Base-by-base conservation (phyloP, 2,888 invertebrate species). In the Sarcophaga rosellei region DNA sequence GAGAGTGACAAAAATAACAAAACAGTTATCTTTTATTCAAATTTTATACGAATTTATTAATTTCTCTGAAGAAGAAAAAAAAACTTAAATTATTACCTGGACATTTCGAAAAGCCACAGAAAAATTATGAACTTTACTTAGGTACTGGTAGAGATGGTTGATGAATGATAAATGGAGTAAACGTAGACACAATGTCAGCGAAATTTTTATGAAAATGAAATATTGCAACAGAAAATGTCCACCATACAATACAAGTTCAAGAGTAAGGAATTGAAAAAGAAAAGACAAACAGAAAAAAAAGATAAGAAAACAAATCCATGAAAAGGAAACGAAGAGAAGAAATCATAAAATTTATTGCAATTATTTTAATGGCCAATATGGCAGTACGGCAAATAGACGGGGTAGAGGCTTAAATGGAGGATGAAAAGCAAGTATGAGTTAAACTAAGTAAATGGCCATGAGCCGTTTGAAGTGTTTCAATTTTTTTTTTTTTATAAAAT, bases 181-280 rank as follows among this genome's bases (percentile, higher is more conserved):
- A 53, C 12, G 53, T 53, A 53, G 81, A 78, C 81, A 75, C 45
- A 81, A 73, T 79, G 81, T 75, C 85, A 85, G 85, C 85, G 78
- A 74, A 35, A 35, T 35, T 35, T 35, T 85, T 77, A 78, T 59
- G 45, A 75, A 70, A 75, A 70, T 70, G 63, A 59, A 63, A 70
- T 47, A 47, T 47, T 23, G 35, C 62, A 21, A 2, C 15, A 59
- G 44, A 45, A 61, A 53, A 53, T 15, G 17, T 53, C 53, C 17
- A 53, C 53, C 35, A 35, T 17, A 53, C 57, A 82, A 76, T 70
- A 69, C 79, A 84, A 84, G 84, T 84, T 84, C 84, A 80, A 84
- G 84, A 70, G 75, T 75, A 84, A 80, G 66, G 45, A 72, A 77
- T 77, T 72, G 47, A 47, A 70, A 59, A n/a, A 35, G 25, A 61